Evolutionary conservation across 2,797 vertebrate genomes (phyloP).

Genomic region (Xenops minutus): DNA sequence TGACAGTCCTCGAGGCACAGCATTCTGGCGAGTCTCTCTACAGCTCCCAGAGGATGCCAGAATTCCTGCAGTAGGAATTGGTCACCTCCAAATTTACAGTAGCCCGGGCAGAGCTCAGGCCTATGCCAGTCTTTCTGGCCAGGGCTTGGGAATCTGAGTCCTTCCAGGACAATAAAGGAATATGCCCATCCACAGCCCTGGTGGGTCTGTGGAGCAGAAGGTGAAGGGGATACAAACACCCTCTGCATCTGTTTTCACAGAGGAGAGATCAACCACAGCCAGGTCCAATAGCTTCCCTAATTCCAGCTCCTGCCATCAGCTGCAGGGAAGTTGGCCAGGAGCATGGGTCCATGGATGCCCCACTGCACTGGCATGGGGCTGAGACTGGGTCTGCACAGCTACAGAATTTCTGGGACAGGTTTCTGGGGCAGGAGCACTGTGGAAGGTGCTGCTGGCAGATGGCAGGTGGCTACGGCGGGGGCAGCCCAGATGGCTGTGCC

Average conservation of each 20-base stretch:
- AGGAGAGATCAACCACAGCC: rapidly evolving
- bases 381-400: rapidly evolving
- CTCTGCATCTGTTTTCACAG: neutral
- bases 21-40: rapidly evolving
- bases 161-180: neutral
- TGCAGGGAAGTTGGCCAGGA: rapidly evolving
- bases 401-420: conserved; percentile 19
- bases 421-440: neutral
- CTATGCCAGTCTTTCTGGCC: neutral
- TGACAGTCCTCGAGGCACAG: neutral
- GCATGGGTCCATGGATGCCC: rapidly evolving
- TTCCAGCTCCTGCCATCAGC: neutral
- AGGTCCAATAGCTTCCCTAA: neutral
- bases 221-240: rapidly evolving
- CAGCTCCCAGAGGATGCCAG: neutral
- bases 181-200: rapidly evolving
- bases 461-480: rapidly evolving
- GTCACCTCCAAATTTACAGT: neutral
- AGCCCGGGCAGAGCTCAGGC: neutral
- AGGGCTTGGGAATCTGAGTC: neutral
- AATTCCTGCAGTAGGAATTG: neutral
- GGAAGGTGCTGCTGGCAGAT: neutral
- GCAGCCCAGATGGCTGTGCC: neutral
- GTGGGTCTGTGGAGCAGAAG: neutral
- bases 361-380: rapidly evolving